Evolutionary conservation across 1,140 invertebrate species (phyloP).

Genomic region (Pogonognathellus flavescens): DNA sequence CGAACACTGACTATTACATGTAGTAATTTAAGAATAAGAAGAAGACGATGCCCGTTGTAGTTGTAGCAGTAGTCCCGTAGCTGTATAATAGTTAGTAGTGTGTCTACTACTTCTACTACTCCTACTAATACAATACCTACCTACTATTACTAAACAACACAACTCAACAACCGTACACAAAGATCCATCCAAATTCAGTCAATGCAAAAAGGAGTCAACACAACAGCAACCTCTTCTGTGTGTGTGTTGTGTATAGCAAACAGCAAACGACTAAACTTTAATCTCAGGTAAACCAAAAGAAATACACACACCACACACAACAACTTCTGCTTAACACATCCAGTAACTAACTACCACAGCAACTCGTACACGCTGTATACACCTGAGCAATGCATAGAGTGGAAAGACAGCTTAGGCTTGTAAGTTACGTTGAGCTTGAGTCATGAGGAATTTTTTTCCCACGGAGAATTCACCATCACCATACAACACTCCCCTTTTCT

Average conservation of each 20-base stretch:
- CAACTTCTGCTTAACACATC: neutral
- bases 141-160: too few species aligned
- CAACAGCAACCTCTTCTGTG: neutral
- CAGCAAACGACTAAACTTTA: neutral
- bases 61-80: too few species aligned
- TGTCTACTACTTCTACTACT: too few species aligned
- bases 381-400: neutral
- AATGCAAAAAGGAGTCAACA: neutral
- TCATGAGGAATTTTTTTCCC: slow-evolving; percentile 40
- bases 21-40: too few species aligned
- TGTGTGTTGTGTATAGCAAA: neutral
- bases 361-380: neutral
- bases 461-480: slow-evolving; percentile 38
- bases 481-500: slow-evolving; percentile 45
- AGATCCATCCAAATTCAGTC: neutral
- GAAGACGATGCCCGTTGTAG: too few species aligned
- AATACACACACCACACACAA: neutral
- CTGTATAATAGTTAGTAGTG: too few species aligned
- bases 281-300: slow-evolving; percentile 1
- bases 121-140: too few species aligned
- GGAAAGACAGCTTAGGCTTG: neutral
- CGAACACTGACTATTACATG: too few species aligned
- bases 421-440: slow-evolving; percentile 19
- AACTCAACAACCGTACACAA: too few species aligned
- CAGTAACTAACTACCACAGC: neutral